Percentiles rank a stretch among this genome's conserved stretches.
phyloP scores from a whole-genome alignment of 2,113 vertebrate genomes.

The Peucedramus taeniatus region DNA sequence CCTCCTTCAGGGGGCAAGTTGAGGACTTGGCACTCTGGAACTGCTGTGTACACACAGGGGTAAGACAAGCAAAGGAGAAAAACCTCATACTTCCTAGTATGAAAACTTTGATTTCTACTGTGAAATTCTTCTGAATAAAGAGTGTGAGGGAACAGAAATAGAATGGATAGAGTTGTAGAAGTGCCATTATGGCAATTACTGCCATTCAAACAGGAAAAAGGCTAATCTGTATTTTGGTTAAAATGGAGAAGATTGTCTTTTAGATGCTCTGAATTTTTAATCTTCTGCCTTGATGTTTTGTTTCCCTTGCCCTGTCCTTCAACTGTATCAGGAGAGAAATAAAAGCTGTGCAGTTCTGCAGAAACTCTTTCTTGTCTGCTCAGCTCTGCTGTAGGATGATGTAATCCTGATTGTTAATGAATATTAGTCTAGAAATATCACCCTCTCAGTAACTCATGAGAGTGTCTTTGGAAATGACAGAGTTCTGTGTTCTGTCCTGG shows the following conservation, averaged over 20 bases:
- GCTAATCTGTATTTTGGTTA: conserved; percentile 25
- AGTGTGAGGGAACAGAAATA: conserved; percentile 2
- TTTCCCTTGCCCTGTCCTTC: conserved; percentile 61
- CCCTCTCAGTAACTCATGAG: not conserved
- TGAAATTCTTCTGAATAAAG: conserved; percentile 3
- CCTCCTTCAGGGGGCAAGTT: not conserved
- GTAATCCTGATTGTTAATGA: conserved; percentile 13
- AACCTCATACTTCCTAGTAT: not conserved
- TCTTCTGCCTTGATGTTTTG: conserved; percentile 46
- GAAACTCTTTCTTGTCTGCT: conserved; percentile 14
- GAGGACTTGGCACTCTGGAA: not conserved
- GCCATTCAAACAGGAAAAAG: conserved; percentile 46
- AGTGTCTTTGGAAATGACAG: not conserved
- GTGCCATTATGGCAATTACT: conserved; percentile 49
- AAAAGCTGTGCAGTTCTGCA: conserved; percentile 18
- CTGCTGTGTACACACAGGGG: not conserved
- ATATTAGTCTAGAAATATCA: conserved; percentile 21
- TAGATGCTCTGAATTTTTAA: conserved; percentile 42
- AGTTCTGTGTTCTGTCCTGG: not conserved
- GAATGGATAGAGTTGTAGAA: conserved; percentile 4
- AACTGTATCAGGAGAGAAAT: not conserved
- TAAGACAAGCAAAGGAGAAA: not conserved
- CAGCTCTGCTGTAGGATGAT: conserved; percentile 10
- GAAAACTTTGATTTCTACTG: conserved; percentile 2
- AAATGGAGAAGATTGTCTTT: not conserved